phyloP scores from a whole-genome alignment of 92 coral and sea anemone species.

The Bergia puertoricense region DNA sequence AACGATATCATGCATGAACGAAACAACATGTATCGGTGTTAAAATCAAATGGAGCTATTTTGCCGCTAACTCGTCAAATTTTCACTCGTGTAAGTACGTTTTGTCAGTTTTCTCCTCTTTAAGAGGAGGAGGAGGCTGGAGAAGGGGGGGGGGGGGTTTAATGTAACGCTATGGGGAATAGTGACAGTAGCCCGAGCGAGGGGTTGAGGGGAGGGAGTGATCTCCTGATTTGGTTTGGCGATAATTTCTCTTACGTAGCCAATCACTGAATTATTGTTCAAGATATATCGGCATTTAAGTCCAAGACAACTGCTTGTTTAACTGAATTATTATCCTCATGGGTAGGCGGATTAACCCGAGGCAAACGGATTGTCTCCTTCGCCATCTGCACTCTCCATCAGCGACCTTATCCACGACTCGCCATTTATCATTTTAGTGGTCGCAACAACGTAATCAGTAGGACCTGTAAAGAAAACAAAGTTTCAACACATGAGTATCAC shows the following conservation, averaged over 20 bases:
- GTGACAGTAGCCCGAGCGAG: no score
- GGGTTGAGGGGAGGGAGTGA: no score
- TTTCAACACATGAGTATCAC: neutral
- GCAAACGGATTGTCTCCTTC: conserved; percentile 73
- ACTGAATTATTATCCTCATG: neutral
- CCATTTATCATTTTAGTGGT: conserved; percentile 97
- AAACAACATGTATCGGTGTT: no score
- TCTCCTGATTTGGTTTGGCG: neutral
- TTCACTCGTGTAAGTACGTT: no score
- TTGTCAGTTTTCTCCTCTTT: no score
- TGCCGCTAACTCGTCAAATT: no score
- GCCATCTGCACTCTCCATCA: conserved; percentile 70
- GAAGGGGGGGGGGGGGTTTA: no score
- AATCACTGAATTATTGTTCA: neutral
- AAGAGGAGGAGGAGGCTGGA: no score
- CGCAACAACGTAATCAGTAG: conserved; percentile 89
- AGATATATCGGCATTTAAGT: neutral
- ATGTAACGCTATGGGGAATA: no score
- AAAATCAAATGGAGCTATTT: no score
- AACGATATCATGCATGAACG: no score
- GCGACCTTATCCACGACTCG: conserved; percentile 75
- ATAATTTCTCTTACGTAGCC: neutral
- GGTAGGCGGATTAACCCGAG: conserved; percentile 10
- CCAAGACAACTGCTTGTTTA: neutral
- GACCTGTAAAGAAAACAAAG: conserved; percentile 60